Conservation (phyloP, 1,140 invertebrate genomes). For the Cherax quadricarinatus region DNA sequence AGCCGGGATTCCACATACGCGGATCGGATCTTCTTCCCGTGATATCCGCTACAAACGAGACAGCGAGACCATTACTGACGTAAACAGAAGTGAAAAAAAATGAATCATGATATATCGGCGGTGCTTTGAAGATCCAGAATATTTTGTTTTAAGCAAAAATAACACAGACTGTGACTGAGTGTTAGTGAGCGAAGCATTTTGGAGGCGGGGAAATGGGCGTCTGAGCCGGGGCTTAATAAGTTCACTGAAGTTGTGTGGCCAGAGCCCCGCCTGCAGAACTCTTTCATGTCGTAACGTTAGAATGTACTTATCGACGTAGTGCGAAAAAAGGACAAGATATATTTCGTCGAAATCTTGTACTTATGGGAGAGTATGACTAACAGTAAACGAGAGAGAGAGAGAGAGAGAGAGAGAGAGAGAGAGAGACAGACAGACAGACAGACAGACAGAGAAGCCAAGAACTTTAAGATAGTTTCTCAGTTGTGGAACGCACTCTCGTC, state of each 20-base stretch:
- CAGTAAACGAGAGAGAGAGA: no score
- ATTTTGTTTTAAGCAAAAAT: no score
- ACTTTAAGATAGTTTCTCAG: no score
- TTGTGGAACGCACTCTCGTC: no score
- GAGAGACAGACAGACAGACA: no score
- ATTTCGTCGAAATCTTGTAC: no score
- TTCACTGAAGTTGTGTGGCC: not conserved
- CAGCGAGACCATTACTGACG: no score
- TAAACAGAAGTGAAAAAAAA: not conserved
- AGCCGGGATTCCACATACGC: not conserved
- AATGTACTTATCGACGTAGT: not conserved
- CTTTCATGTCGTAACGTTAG: not conserved
- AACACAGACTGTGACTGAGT: no score
- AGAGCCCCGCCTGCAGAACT: not conserved
- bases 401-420: no score
- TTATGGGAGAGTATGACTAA: not conserved
- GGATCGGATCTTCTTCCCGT: not conserved
- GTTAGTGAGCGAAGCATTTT: not conserved
- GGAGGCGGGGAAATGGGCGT: not conserved
- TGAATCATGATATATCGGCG: not conserved
- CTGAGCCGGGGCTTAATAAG: not conserved
- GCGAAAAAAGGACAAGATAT: not conserved
- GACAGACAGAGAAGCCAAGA: no score
- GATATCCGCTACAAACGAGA: not conserved
- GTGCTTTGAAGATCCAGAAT: not conserved